Evolutionary conservation across 2,797 vertebrate species (phyloP).

Genomic region (Neosilurus hyrtlii): DNA sequence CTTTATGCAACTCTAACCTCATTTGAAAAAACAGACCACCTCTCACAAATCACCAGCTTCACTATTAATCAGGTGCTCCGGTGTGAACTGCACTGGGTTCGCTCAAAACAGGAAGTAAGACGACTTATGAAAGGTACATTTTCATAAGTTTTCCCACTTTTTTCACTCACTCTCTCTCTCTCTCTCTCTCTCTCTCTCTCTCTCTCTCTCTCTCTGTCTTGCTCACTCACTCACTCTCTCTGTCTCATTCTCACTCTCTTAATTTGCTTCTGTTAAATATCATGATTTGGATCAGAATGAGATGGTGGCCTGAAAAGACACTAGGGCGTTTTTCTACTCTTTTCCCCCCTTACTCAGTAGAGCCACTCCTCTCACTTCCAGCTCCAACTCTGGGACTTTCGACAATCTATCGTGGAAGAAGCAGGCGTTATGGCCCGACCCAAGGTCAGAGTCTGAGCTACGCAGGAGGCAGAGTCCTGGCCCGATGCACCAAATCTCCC

Average conservation of each 20-base stretch:
- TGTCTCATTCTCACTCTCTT: slow-evolving; percentile 39
- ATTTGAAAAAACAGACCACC: slow-evolving; percentile 62
- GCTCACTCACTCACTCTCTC: slow-evolving; percentile 42
- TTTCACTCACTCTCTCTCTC: too few species aligned
- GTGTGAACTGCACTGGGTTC: slow-evolving; percentile 50
- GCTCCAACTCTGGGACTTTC: slow-evolving; percentile 21
- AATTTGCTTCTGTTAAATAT: slow-evolving; percentile 71
- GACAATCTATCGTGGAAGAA: slow-evolving; percentile 13
- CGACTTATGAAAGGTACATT: slow-evolving; percentile 57
- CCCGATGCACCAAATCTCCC: slow-evolving; percentile 19
- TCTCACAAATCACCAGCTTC: slow-evolving; percentile 58
- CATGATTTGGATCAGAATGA: slow-evolving; percentile 69
- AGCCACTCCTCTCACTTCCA: slow-evolving; percentile 25
- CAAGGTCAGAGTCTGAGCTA: slow-evolving; percentile 37
- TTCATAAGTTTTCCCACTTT: slow-evolving; percentile 56
- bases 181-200: slow-evolving; percentile 39
- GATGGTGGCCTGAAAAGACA: slow-evolving; percentile 66
- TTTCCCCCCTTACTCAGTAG: slow-evolving; percentile 9
- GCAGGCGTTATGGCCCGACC: slow-evolving; percentile 38
- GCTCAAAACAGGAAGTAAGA: slow-evolving; percentile 59
- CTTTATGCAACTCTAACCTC: slow-evolving; percentile 56
- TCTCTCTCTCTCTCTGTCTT: slow-evolving; percentile 49
- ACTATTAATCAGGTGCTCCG: slow-evolving; percentile 64
- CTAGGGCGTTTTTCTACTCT: slow-evolving; percentile 66
- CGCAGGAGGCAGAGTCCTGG: slow-evolving; percentile 30